phyloP scores from a whole-genome alignment of 1,140 invertebrate species.

The Samia ricini region DNA sequence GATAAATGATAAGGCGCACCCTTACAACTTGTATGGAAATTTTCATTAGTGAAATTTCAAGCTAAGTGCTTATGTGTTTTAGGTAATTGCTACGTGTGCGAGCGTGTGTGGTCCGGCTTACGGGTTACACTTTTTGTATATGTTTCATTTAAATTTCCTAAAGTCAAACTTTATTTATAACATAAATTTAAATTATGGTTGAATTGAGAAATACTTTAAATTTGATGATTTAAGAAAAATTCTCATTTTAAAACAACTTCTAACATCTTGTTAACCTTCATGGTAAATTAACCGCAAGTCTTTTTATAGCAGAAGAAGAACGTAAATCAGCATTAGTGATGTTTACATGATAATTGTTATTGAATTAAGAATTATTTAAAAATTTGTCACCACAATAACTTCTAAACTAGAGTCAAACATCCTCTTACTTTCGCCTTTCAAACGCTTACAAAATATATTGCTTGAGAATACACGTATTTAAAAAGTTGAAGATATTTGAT shows the following conservation, averaged over 20 bases:
- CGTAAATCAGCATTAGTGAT: too few relatives aligned
- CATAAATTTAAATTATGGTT: neutral
- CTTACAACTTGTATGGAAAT: slow-evolving; percentile 48
- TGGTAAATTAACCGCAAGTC: too few relatives aligned
- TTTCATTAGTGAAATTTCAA: slow-evolving; percentile 71
- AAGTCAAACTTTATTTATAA: neutral
- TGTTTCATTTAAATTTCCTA: slow-evolving; percentile 7
- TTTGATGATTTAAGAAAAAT: too few relatives aligned
- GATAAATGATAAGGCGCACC: slow-evolving; percentile 67
- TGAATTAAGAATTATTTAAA: too few relatives aligned
- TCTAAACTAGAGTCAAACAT: neutral
- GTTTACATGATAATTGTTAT: too few relatives aligned
- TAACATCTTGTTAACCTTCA: too few relatives aligned
- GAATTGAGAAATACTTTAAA: too few relatives aligned
- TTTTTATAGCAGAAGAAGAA: too few relatives aligned
- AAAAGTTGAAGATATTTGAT: too few relatives aligned
- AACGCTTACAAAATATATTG: slow-evolving; percentile 34
- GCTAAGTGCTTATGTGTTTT: slow-evolving; percentile 61
- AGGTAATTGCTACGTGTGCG: slow-evolving; percentile 60
- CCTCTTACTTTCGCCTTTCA: neutral
- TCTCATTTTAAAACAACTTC: too few relatives aligned
- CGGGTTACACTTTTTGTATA: slow-evolving; percentile 42
- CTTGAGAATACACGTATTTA: slow-evolving; percentile 57
- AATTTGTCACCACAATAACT: too few relatives aligned
- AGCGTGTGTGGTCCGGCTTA: slow-evolving; percentile 37